Conservation (phyloP, 2,797 vertebrate genomes). For the Manis javanica region DNA sequence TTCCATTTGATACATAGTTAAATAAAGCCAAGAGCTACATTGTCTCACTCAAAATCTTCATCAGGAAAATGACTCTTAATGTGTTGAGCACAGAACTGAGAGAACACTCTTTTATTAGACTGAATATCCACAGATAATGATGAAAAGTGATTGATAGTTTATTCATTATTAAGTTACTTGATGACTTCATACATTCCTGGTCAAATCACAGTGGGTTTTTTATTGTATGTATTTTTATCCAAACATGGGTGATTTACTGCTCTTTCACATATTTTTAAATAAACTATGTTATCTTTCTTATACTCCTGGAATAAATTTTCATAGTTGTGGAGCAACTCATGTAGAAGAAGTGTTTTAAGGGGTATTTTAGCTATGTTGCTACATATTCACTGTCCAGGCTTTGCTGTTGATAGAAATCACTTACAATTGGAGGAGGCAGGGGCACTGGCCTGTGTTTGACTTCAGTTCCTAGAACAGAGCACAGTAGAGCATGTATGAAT, state of each 20-base stretch:
- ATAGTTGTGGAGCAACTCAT: not conserved
- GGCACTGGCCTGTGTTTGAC: not conserved
- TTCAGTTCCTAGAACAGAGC: not conserved
- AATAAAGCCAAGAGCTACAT: constrained; percentile 59
- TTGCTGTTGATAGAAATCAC: not conserved
- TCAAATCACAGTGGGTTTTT: not conserved
- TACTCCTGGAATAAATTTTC: not conserved
- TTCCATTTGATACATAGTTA: constrained; percentile 65
- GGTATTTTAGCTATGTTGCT: not conserved
- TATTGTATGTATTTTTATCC: not conserved
- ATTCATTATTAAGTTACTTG: constrained; percentile 4
- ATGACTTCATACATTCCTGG: not conserved
- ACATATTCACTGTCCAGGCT: not conserved
- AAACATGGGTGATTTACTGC: not conserved
- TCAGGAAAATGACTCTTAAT: constrained; percentile 24
- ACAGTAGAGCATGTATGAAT: not conserved
- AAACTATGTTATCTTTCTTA: not conserved
- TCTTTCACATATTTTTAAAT: not conserved
- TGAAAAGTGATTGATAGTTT: not conserved
- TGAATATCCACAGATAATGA: constrained; percentile 35
- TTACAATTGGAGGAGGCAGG: not conserved
- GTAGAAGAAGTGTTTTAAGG: not conserved
- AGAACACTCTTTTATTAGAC: constrained; percentile 68
- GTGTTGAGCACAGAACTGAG: constrained; percentile 24
- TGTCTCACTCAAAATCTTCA: constrained; percentile 51